Base-by-base conservation (phyloP, 2,888 invertebrate species). In the Phorcus lineatus region DNA sequence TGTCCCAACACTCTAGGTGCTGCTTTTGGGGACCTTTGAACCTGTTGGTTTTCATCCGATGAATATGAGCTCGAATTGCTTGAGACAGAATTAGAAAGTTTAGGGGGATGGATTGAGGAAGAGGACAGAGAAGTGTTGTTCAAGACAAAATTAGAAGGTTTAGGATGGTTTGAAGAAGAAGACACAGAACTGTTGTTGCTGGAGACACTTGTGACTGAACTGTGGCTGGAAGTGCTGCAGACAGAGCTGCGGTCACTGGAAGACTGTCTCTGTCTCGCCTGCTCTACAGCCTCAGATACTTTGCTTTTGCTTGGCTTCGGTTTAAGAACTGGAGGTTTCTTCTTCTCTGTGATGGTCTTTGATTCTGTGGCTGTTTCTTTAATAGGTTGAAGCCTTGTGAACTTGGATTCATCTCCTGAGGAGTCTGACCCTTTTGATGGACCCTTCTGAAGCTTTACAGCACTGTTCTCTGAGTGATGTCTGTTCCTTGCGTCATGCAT, bases 401-500 rank as follows among this genome's bases (percentile, higher is more conserved):
- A 57, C 19, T 57, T 57, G 22, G 24, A 57, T 19, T 57, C 57
- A 57, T 19, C 22, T 17, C 70, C 70, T 17, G 11, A 19, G 9
- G 70, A 40, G 2, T 40, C 36, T 11, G 28, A 19, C 19, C n/a
- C 36, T 19, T n/a, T 57, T 70, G 28, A 36, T 9, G 36, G 28
- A 13, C n/a, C 17, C 40, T 11, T 31, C 36, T 31, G 28, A 16
- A 70, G 36, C 28, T 70, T 28, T 2, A 31, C 19, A 70, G 70
- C 70, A 40, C 70, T 70, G 70, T 70, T 70, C 36, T 70, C 70
- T 13, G 70, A 70, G 36, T 70, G 70, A 36, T 70, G 40, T 19
- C 70, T 17, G 70, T 70, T 70, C 40, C 70, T 70, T 36, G 70
- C 11, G 6, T 36, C 70, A 17, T 70, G 70, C 6, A 16, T 70